phyloP scores from a whole-genome alignment of 1,140 invertebrate genomes.

The Drosophila pallidifrons region DNA sequence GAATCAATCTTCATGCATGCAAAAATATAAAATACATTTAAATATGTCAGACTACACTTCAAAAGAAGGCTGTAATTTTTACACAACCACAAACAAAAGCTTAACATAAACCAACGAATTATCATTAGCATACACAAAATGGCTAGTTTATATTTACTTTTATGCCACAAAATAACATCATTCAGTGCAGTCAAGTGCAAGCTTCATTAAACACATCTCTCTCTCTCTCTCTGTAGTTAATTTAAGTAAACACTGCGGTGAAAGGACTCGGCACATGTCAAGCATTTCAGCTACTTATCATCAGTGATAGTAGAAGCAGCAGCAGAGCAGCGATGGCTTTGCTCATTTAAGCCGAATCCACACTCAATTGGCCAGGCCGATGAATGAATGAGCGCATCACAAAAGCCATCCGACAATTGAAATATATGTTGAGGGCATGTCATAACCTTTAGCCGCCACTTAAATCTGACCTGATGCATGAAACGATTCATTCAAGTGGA shows the following conservation, averaged over 20 bases:
- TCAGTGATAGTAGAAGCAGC: background rate
- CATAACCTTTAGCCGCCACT: conserved; percentile 30
- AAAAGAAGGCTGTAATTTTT: too few relatives aligned
- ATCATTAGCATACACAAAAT: too few relatives aligned
- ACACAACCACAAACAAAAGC: too few relatives aligned
- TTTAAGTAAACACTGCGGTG: background rate
- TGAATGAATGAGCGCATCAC: conserved; percentile 16
- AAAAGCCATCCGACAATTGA: conserved; percentile 25
- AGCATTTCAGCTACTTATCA: background rate
- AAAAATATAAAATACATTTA: too few relatives aligned
- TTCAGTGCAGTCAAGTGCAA: too few relatives aligned
- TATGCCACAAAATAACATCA: too few relatives aligned
- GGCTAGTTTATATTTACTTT: too few relatives aligned
- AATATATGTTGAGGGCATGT: conserved; percentile 20
- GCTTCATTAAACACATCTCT: background rate
- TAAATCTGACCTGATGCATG: conserved; percentile 19
- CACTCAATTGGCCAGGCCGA: conserved; percentile 35
- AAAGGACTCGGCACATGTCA: background rate
- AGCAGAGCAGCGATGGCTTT: background rate
- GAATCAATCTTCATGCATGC: too few relatives aligned
- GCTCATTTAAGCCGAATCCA: conserved; percentile 9
- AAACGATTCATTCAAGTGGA: conserved; percentile 26
- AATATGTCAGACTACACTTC: too few relatives aligned
- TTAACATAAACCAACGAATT: too few relatives aligned
- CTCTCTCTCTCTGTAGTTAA: too few relatives aligned